Conservation (phyloP, 2,888 invertebrate species). For the Dusona sp. region DNA sequence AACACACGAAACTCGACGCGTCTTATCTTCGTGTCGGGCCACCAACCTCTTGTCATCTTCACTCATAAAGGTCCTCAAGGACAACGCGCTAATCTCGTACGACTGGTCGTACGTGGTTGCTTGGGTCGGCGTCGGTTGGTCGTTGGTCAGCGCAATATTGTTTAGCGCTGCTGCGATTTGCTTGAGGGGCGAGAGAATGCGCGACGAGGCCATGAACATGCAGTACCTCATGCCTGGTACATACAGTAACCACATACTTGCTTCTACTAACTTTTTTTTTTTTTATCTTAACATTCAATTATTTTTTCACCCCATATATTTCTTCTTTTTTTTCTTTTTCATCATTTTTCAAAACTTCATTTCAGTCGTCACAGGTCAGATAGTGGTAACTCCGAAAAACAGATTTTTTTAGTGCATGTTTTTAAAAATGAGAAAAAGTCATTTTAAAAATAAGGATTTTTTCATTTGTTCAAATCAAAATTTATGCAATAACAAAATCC, state of each 20-base stretch:
- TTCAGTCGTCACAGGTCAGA: neutral
- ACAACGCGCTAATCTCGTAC: slow-evolving; percentile 94
- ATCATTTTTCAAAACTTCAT: neutral
- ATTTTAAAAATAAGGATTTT: too few relatives aligned
- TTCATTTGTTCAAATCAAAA: too few relatives aligned
- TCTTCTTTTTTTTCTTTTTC: neutral
- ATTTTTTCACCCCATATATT: neutral
- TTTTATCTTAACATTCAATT: neutral
- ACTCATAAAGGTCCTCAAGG: slow-evolving; percentile 90
- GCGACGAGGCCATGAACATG: slow-evolving; percentile 98
- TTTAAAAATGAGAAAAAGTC: too few relatives aligned
- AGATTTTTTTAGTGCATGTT: neutral
- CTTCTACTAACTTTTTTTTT: slow-evolving; percentile 76
- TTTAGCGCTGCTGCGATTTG: slow-evolving; percentile 97
- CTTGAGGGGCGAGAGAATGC: slow-evolving; percentile 96
- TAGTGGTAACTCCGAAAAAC: neutral
- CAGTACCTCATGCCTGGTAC: slow-evolving; percentile 99
- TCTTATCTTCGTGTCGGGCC: neutral
- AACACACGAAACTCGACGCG: slow-evolving; percentile 9
- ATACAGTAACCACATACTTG: slow-evolving; percentile 79
- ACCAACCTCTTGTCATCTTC: slow-evolving; percentile 48
- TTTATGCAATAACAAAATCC: neutral
- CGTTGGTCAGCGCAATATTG: slow-evolving; percentile 95
- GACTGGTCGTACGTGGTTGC: slow-evolving; percentile 99
- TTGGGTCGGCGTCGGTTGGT: slow-evolving; percentile 98